Percentiles rank a stretch among this genome's conserved stretches.
These are phyloP conservation scores for Apotomis betuletana DNA, from an alignment of 2,888 invertebrate genomes.

Conservation along the genomic window DNA sequence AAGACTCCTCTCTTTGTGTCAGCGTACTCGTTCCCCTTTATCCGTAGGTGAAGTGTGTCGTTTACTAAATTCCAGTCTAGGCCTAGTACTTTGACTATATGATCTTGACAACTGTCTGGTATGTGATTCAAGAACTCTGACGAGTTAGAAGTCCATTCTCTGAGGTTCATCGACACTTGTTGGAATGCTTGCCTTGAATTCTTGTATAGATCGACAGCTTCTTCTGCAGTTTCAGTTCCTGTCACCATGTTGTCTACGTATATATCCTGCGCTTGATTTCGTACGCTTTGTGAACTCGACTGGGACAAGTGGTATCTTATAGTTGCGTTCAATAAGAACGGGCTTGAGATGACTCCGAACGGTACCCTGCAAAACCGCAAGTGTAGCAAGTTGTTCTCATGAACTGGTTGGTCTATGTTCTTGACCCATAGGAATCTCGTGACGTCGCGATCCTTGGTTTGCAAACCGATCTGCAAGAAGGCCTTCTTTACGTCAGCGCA, in stretches of 20 bases:
- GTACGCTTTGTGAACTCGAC: neutral
- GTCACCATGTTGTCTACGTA: conserved; percentile 10
- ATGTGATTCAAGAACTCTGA: neutral
- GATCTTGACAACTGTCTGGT: neutral
- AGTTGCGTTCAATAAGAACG: conserved; percentile 15
- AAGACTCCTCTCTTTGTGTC: neutral
- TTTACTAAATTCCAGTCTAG: neutral
- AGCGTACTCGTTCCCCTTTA: neutral
- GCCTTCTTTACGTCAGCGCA: conserved; percentile 49
- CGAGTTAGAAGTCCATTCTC: conserved; percentile 13
- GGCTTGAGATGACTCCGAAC: conserved; percentile 2
- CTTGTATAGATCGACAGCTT: neutral
- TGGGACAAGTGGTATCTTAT: conserved; percentile 35
- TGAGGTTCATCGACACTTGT: neutral
- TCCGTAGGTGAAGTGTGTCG: conserved; percentile 1
- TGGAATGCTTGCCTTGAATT: neutral
- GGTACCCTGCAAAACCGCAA: conserved; percentile 10
- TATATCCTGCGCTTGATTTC: conserved; percentile 4
- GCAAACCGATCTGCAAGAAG: conserved; percentile 41
- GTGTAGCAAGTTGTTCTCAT: neutral
- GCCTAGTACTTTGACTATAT: neutral
- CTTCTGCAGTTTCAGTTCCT: neutral
- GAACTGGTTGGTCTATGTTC: neutral
- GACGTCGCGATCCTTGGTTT: neutral
- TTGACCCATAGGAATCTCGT: conserved; percentile 14